Evolutionary conservation across 2,888 invertebrate genomes (phyloP).

Genomic region (Microdon myrmicae): DNA sequence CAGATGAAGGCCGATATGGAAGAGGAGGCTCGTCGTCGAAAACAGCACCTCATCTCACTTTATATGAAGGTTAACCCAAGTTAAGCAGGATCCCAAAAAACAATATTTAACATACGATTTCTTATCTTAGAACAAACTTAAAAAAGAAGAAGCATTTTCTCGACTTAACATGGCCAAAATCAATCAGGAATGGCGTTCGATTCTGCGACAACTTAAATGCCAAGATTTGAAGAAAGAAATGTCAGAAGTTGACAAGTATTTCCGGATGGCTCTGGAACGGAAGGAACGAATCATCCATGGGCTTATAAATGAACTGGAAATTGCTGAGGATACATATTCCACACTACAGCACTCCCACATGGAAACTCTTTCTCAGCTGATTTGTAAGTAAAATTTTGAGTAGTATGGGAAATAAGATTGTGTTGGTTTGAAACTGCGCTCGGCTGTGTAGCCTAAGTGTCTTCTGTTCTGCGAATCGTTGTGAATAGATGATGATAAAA

Average conservation of each 20-base stretch:
- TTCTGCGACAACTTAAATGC: constrained; percentile 80
- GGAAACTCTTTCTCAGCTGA: constrained; percentile 75
- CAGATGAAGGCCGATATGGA: constrained; percentile 85
- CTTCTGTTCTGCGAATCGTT: too few relatives aligned
- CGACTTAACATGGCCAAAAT: constrained; percentile 85
- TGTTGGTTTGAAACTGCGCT: too few relatives aligned
- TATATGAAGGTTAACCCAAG: constrained; percentile 77
- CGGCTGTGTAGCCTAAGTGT: too few relatives aligned
- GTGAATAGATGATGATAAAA: too few relatives aligned
- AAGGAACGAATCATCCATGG: constrained; percentile 76
- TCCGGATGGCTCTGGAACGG: constrained; percentile 69
- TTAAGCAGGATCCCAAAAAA: not conserved
- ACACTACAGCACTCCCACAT: constrained; percentile 79
- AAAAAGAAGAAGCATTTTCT: constrained; percentile 81
- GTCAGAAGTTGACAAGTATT: constrained; percentile 68
- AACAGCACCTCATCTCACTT: constrained; percentile 81
- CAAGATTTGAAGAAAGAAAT: constrained; percentile 78
- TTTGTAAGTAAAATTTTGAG: constrained; percentile 73
- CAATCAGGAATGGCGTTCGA: constrained; percentile 85
- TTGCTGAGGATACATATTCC: constrained; percentile 79
- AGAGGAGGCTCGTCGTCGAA: constrained; percentile 81
- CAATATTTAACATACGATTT: constrained; percentile 33
- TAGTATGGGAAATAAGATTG: too few relatives aligned
- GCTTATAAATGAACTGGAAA: constrained; percentile 74
- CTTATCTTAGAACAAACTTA: constrained; percentile 78